Evolutionary conservation across 2,888 invertebrate species (phyloP), one percentile per base, ranked within the genome.

Genomic region (Morpho achilles): DNA sequence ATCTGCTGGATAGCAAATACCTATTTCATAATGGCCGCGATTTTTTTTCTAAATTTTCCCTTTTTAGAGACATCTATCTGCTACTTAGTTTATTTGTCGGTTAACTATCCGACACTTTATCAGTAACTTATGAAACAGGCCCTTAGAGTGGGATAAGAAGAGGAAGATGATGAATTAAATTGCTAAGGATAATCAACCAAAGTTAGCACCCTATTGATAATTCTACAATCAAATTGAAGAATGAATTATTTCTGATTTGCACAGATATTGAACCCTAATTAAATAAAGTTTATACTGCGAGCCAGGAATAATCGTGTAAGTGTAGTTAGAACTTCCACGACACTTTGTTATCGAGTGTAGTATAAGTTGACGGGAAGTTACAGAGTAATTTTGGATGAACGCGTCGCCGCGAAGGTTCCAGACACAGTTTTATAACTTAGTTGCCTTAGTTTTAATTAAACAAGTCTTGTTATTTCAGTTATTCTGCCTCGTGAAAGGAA

Each of bases 361-460:
- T 75, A 67, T 69, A 72, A 75, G 72, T 75, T 58, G 59, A 68
- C 57, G 59, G 68, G 67, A 75, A 80, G 76, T 79, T 79, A 62
- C 67, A 56, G 65, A 75, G 75, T 73, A 72, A 78, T 77, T 77
- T 74, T 64, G 67, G 69, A 70, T 68, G 67, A 69, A 67, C 63
- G 68, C 65, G 65, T 7, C 47, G 48, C 46, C 46, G 76, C 78
- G 76, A 77, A 79, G 79, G 80, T 79, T 79, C 75, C 76, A 77
- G 74, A 77, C 80, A 77, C 76, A 76, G 74, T 79, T 81, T 79
- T 79, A 80, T 75, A 76, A 76, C 69, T 76, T 68, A 74, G 74
- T 76, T 72, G 73, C 69, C 71, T 72, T 74, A 77, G 77, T 77
- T 80, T 79, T 80, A 79, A 80, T 80, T 74, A 77, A 80, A 80